Evolutionary conservation across 2,113 vertebrate genomes (phyloP).

Genomic region (Apodemus speciosus): DNA sequence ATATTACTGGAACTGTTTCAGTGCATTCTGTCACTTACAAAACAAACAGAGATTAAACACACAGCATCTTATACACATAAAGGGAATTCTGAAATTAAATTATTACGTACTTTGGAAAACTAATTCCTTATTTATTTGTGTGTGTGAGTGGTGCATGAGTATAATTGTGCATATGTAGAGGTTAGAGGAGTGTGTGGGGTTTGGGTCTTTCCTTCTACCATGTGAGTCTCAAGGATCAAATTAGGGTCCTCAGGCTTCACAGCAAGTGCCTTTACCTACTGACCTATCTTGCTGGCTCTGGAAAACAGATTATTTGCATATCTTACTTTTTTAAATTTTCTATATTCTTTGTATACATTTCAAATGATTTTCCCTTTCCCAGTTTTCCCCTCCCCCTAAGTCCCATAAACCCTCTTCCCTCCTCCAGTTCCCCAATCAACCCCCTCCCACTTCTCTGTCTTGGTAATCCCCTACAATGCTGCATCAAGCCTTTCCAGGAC

Average conservation of each 20-base stretch:
- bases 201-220: not conserved
- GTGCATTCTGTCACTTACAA: not conserved
- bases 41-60: slow-evolving; percentile 27
- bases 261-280: not conserved
- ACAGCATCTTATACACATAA: not conserved
- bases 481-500: too few relatives aligned
- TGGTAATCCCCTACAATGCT: too few relatives aligned
- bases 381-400: too few relatives aligned
- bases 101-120: not conserved
- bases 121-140: not conserved
- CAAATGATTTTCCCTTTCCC: too few relatives aligned
- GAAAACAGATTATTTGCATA: not conserved
- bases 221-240: not conserved
- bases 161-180: not conserved
- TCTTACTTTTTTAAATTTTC: not conserved
- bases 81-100: not conserved
- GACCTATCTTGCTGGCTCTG: not conserved
- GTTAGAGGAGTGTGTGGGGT: not conserved
- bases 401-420: too few relatives aligned
- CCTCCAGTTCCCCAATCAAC: too few relatives aligned
- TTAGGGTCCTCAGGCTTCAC: not conserved
- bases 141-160: not conserved
- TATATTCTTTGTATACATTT: too few relatives aligned
- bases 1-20: not conserved
- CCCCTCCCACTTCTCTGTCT: too few relatives aligned